These are phyloP conservation scores for Micrasema longulum DNA, from an alignment of 1,140 invertebrate species.

Conservation along the genomic window DNA sequence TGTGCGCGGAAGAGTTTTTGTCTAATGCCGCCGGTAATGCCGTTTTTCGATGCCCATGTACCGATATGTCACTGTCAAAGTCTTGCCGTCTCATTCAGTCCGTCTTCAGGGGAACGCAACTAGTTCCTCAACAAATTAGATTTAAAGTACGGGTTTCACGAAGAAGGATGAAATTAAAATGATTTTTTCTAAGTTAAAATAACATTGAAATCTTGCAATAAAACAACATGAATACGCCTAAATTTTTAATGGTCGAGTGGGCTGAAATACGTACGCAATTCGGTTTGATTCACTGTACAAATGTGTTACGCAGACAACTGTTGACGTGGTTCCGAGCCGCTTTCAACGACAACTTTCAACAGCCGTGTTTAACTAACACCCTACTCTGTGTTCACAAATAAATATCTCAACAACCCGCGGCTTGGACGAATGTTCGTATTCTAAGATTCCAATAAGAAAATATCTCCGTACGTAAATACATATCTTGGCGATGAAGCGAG, in stretches of 20 bases:
- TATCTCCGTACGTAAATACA: slow-evolving; percentile 9
- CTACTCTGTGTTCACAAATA: slow-evolving; percentile 33
- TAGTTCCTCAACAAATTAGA: slow-evolving; percentile 3
- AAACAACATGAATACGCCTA: too few relatives aligned
- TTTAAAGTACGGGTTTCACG: too few relatives aligned
- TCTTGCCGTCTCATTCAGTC: slow-evolving; percentile 46
- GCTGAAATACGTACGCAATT: background rate
- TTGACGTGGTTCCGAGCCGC: slow-evolving; percentile 14
- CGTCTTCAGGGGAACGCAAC: slow-evolving; percentile 42
- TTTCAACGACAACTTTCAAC: slow-evolving; percentile 50
- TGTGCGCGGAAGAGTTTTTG: slow-evolving; percentile 51
- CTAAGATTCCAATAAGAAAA: slow-evolving; percentile 14
- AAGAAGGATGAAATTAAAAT: too few relatives aligned
- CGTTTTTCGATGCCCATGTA: slow-evolving; percentile 55
- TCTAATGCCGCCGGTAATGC: slow-evolving; percentile 55
- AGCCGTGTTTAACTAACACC: slow-evolving; percentile 50
- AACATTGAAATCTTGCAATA: too few relatives aligned
- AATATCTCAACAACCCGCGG: slow-evolving; percentile 30
- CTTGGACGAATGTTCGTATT: slow-evolving; percentile 32
- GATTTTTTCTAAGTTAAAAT: too few relatives aligned
- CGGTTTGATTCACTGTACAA: background rate
- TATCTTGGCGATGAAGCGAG: slow-evolving; percentile 16
- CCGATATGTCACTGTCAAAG: slow-evolving; percentile 55
- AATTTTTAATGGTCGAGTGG: background rate
- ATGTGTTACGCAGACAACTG: slow-evolving; percentile 10